phyloP scores from a whole-genome alignment of 2,888 invertebrate genomes.

The Caenorhabditis doughertyi region DNA sequence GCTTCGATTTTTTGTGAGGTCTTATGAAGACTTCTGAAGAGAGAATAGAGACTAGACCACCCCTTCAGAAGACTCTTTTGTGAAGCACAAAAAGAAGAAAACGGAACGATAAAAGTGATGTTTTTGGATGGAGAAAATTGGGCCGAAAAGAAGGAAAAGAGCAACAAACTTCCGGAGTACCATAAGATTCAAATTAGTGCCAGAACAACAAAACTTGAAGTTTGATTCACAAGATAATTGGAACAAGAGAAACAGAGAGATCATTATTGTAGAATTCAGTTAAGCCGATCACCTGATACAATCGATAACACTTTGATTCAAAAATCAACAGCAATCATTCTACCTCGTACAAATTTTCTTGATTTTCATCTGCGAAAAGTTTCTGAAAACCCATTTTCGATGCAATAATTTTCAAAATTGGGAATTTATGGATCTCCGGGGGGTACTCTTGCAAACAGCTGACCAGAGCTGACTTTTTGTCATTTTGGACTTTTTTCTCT shows the following conservation, averaged over 20 bases:
- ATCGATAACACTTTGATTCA: too few species aligned
- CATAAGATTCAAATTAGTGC: background rate
- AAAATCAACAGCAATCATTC: background rate
- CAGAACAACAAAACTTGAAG: background rate
- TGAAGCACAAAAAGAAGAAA: conserved; percentile 1
- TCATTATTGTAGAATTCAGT: too few species aligned
- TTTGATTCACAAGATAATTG: background rate
- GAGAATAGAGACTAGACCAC: too few species aligned
- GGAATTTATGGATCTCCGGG: background rate
- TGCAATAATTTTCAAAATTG: background rate
- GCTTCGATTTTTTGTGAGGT: conserved; percentile 12
- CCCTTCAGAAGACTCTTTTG: background rate
- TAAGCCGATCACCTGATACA: too few species aligned
- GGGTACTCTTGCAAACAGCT: background rate
- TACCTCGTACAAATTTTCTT: too few species aligned
- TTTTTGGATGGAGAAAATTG: conserved; percentile 19
- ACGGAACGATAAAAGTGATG: conserved; percentile 40
- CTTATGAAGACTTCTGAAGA: background rate
- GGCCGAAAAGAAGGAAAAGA: background rate
- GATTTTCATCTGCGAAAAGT: background rate
- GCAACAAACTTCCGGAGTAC: conserved; percentile 33
- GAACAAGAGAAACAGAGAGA: background rate
- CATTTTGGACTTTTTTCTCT: background rate
- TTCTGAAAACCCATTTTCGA: background rate
- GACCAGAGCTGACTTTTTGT: background rate